Conservation (phyloP, 1,140 invertebrate species). For the Stenopsyche tienmushanensis region DNA sequence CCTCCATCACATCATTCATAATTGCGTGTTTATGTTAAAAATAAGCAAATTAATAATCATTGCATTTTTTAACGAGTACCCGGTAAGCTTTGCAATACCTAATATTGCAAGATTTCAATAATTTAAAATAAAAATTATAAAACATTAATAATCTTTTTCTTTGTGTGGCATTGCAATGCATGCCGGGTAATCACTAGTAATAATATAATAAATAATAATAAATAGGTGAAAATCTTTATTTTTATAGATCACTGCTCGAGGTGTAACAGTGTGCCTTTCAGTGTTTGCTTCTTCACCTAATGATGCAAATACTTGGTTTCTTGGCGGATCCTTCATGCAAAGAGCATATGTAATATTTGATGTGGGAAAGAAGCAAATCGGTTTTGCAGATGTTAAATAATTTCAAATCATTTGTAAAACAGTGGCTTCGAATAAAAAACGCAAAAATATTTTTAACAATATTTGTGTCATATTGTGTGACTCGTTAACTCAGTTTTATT, state of each 20-base stretch:
- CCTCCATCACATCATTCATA: too few species aligned
- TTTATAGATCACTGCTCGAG: conserved; percentile 14
- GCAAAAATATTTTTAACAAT: too few species aligned
- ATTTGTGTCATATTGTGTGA: too few species aligned
- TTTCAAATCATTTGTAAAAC: background rate
- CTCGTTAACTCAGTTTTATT: too few species aligned
- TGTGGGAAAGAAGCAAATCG: conserved; percentile 14
- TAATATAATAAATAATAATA: background rate
- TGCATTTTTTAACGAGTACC: too few species aligned
- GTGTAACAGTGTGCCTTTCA: conserved; percentile 41
- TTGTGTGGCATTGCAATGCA: too few species aligned
- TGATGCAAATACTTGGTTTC: conserved; percentile 8
- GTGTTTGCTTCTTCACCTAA: conserved; percentile 37
- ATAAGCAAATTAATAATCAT: too few species aligned
- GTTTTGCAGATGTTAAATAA: conserved; percentile 21
- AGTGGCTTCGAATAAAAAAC: background rate
- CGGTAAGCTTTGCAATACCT: too few species aligned
- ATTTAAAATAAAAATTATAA: too few species aligned
- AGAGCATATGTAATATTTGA: conserved; percentile 21
- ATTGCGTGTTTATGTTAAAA: too few species aligned
- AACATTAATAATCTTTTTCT: background rate
- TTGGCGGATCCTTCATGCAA: conserved; percentile 21
- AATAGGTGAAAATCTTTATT: conserved; percentile 6
- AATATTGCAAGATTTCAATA: too few species aligned
- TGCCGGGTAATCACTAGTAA: too few species aligned